phyloP scores from a whole-genome alignment of 2,888 invertebrate species.

The Cyclophora albipunctata region DNA sequence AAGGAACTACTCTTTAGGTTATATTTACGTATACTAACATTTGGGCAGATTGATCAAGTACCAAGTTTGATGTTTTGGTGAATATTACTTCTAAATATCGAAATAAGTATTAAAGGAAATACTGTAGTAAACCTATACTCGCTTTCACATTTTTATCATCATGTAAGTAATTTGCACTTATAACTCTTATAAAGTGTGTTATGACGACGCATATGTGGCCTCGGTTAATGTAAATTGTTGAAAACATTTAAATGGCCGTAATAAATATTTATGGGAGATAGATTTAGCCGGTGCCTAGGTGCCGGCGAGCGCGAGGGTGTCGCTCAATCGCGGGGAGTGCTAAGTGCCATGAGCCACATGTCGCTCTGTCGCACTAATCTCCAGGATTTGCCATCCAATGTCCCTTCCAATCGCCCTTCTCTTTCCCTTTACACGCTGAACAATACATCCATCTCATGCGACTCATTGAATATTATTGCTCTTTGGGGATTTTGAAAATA shows the following conservation, averaged over 20 bases:
- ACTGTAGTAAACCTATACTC: too few species aligned
- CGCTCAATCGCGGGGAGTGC: conserved; percentile 38
- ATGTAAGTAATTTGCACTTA: too few species aligned
- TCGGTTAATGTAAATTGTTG: background rate
- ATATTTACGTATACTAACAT: too few species aligned
- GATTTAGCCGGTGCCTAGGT: conserved; percentile 35
- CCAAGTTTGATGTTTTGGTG: too few species aligned
- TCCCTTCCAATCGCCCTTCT: conserved; percentile 50
- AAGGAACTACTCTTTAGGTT: too few species aligned
- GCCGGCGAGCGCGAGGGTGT: conserved; percentile 33
- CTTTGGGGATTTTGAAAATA: conserved; percentile 75
- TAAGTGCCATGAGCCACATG: conserved; percentile 73
- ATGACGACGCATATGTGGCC: too few species aligned
- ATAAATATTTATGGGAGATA: conserved; percentile 42
- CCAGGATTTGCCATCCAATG: conserved; percentile 70
- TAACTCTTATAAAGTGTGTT: too few species aligned
- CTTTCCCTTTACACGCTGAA: conserved; percentile 32
- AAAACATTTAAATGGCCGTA: conserved; percentile 19
- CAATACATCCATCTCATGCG: conserved; percentile 56
- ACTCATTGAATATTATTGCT: conserved; percentile 75
- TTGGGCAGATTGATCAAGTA: too few species aligned
- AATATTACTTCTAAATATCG: too few species aligned
- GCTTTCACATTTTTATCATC: too few species aligned
- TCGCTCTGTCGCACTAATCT: conserved; percentile 73
- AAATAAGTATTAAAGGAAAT: too few species aligned